phyloP scores from a whole-genome alignment of 2,888 invertebrate species.

The Sinodicranocentrus sp. region DNA sequence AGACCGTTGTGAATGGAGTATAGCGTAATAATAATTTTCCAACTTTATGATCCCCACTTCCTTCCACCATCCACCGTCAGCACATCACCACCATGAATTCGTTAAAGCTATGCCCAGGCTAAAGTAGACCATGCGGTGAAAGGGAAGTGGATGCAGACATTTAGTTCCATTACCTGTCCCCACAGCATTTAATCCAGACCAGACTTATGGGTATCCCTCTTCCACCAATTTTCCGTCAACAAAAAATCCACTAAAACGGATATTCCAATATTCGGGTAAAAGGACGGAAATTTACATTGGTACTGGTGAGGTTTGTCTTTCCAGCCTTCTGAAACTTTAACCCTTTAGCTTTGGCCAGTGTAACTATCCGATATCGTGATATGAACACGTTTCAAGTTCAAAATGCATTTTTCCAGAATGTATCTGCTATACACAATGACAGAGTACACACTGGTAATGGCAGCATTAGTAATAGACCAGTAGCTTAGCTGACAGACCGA shows the following conservation, averaged over 20 bases:
- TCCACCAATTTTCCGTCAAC: not conserved
- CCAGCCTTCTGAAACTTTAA: no score
- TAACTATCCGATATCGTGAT: not conserved
- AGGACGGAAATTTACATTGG: not conserved
- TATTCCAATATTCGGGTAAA: constrained; percentile 12
- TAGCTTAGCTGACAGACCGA: constrained; percentile 63
- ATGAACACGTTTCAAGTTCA: constrained; percentile 2
- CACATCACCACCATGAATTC: not conserved
- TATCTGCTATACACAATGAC: not conserved
- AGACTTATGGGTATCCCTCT: no score
- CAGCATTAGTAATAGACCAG: constrained; percentile 44
- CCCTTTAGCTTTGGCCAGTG: not conserved
- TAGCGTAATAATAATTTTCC: constrained; percentile 29
- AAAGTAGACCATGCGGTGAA: no score
- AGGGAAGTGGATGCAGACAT: not conserved
- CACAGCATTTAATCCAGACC: no score
- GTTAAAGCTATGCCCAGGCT: no score
- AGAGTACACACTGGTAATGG: constrained; percentile 2
- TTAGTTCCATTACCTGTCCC: no score
- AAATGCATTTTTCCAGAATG: not conserved
- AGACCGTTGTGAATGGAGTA: not conserved
- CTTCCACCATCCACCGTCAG: not conserved
- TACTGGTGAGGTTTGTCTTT: no score
- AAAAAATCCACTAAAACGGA: constrained; percentile 19
- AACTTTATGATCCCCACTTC: constrained; percentile 43